Conservation (phyloP, 2,113 vertebrate species). For the Tautogolabrus adspersus region DNA sequence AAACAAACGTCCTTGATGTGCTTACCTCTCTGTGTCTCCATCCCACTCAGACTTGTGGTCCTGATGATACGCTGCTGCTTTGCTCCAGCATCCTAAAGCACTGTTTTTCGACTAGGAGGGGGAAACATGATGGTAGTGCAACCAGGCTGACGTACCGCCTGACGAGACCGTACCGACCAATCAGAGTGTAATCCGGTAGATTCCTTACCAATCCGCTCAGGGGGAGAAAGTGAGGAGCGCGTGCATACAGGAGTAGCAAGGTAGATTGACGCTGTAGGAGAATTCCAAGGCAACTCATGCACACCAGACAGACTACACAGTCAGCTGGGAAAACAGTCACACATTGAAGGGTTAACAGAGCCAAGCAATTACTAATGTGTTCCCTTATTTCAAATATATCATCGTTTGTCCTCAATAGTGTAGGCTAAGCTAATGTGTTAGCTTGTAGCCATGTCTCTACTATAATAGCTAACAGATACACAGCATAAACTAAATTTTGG, state of each 20-base stretch:
- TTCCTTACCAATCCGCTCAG: slow-evolving; percentile 71
- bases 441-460: too few species aligned
- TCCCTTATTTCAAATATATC: too few species aligned
- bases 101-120: slow-evolving; percentile 60
- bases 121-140: slow-evolving; percentile 59
- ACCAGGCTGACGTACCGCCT: slow-evolving; percentile 49
- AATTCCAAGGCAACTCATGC: slow-evolving; percentile 58
- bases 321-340: background rate
- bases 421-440: too few species aligned
- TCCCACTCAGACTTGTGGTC: slow-evolving; percentile 74
- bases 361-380: background rate
- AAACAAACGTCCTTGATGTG: slow-evolving; percentile 9
- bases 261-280: slow-evolving; percentile 82
- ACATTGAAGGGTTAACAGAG: background rate
- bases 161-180: slow-evolving; percentile 70
- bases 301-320: background rate
- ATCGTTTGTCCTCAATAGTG: too few species aligned
- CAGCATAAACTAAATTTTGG: too few species aligned
- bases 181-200: slow-evolving; percentile 59
- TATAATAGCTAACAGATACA: too few species aligned
- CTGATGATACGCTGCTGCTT: slow-evolving; percentile 69
- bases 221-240: slow-evolving; percentile 28
- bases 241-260: slow-evolving; percentile 69
- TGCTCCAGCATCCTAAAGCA: slow-evolving; percentile 74
- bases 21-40: slow-evolving; percentile 77